A percentile compares a stretch with the other conserved stretches of the same genome.
Conservation (phyloP, 2,113 vertebrate genomes). For the Strix uralensis region DNA sequence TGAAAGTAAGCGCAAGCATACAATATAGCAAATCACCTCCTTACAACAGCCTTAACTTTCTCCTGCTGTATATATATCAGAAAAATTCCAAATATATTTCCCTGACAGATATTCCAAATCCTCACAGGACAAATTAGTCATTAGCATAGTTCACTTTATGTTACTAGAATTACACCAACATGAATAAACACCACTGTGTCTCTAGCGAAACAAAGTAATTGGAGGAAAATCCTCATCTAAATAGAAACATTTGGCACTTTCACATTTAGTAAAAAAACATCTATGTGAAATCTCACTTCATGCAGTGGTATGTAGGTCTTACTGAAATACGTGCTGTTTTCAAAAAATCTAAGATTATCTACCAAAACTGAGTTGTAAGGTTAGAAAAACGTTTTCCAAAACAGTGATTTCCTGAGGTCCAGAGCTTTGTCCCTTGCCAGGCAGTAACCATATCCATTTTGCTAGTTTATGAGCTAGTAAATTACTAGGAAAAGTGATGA, state of each 20-base stretch:
- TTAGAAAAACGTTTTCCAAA: not conserved
- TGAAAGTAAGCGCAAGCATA: not conserved
- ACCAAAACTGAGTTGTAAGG: not conserved
- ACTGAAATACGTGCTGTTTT: not conserved
- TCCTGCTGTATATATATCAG: not conserved
- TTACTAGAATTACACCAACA: not conserved
- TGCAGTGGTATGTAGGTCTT: not conserved
- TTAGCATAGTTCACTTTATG: not conserved
- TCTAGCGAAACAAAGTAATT: not conserved
- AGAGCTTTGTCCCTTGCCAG: not conserved
- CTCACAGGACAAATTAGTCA: not conserved
- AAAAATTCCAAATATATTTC: not conserved
- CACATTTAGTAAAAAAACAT: not conserved
- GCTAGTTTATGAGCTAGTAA: not conserved
- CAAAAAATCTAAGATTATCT: not conserved
- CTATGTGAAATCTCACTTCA: not conserved
- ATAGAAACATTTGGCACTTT: not conserved
- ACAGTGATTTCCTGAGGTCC: not conserved
- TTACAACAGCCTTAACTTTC: not conserved
- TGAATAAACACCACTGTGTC: not conserved
- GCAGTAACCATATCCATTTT: not conserved
- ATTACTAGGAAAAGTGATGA: not conserved
- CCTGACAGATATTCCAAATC: not conserved
- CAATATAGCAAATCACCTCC: not conserved
- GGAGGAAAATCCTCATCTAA: not conserved